Conservation (phyloP, 2,113 vertebrate genomes). For the Dicaeum eximium region DNA sequence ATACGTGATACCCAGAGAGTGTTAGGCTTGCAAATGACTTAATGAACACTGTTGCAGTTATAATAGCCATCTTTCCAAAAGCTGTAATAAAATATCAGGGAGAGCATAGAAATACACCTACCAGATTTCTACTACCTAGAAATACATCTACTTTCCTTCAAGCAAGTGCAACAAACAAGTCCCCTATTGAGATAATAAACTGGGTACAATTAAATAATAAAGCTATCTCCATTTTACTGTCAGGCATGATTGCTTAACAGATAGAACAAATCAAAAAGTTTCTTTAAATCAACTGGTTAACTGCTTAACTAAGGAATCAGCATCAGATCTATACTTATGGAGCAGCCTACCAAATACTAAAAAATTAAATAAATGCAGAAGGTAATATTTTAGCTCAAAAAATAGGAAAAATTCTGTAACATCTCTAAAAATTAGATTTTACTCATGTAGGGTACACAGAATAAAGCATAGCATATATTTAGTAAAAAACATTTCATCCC, state of each 20-base stretch:
- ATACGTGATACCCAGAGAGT: neutral
- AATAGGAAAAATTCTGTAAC: neutral
- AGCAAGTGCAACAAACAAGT: neutral
- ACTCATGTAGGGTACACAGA: neutral
- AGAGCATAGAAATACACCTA: neutral
- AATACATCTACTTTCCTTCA: neutral
- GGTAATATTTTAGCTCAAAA: neutral
- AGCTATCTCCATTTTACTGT: neutral
- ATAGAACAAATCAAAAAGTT: neutral
- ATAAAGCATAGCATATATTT: neutral
- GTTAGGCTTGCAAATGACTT: neutral
- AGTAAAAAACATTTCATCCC: neutral
- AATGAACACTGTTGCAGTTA: neutral
- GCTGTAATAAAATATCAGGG: neutral
- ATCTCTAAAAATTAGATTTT: neutral
- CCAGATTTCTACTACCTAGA: neutral
- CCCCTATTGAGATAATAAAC: neutral
- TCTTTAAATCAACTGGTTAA: neutral
- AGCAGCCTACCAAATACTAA: neutral
- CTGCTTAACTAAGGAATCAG: neutral
- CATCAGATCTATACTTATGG: neutral
- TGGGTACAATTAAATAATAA: neutral
- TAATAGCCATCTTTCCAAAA: neutral
- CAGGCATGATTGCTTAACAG: neutral
- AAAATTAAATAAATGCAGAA: neutral